These are phyloP conservation scores for Villa cingulata DNA, from an alignment of 2,888 invertebrate species.

Conservation along the genomic window DNA sequence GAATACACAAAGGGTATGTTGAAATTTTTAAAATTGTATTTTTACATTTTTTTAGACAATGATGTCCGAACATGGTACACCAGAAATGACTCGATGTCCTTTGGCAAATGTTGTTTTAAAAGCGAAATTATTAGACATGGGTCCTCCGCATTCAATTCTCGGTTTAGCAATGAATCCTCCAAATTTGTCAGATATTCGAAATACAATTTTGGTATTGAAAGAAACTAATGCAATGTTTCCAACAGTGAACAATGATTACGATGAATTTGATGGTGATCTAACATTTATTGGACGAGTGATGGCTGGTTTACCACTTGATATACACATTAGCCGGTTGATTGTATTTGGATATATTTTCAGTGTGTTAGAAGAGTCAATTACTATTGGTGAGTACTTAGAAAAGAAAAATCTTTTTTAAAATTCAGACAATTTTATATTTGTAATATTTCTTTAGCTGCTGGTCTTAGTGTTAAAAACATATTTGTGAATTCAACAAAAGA, in stretches of 20 bases:
- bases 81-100: conserved; percentile 71
- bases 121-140: conserved; percentile 70
- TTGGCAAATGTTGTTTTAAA: conserved; percentile 66
- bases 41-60: conserved; percentile 28
- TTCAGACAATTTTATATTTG: not conserved
- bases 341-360: conserved; percentile 77
- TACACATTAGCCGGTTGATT: conserved; percentile 68
- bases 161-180: conserved; percentile 81
- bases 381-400: conserved; percentile 63
- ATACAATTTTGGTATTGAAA: conserved; percentile 72
- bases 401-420: not conserved
- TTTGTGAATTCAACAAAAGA: conserved; percentile 62
- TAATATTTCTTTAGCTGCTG: conserved; percentile 48
- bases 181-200: conserved; percentile 62
- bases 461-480: conserved; percentile 65
- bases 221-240: conserved; percentile 68
- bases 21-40: not conserved
- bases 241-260: conserved; percentile 40
- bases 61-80: conserved; percentile 44
- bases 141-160: conserved; percentile 62
- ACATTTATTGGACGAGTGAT: conserved; percentile 76
- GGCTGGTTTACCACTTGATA: conserved; percentile 70
- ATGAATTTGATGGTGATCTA: conserved; percentile 64
- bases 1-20: too few relatives aligned
- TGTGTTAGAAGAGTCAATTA: conserved; percentile 66